These are phyloP conservation scores for Chloropsis cyanopogon DNA, from an alignment of 2,113 vertebrate genomes.

Conservation along the genomic window DNA sequence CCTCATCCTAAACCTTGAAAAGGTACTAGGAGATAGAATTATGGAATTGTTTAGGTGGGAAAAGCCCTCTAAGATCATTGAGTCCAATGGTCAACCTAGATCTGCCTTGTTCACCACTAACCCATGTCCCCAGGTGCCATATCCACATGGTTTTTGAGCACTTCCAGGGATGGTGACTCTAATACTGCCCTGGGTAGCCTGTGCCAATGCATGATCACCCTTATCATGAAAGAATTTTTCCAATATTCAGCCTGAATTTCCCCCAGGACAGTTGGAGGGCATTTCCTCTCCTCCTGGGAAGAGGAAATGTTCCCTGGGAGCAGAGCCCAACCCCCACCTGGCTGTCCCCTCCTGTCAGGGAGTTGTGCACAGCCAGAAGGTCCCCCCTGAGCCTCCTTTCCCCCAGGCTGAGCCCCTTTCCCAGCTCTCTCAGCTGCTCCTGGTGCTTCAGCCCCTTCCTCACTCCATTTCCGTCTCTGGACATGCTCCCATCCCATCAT, in stretches of 20 bases:
- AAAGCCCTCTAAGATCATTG: not conserved
- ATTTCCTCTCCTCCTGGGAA: not conserved
- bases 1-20: not conserved
- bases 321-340: not conserved
- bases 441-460: not conserved
- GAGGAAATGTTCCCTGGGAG: not conserved
- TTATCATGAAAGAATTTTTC: not conserved
- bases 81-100: not conserved
- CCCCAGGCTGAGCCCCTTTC: not conserved
- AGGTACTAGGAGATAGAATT: not conserved
- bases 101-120: not conserved
- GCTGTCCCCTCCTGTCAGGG: not conserved
- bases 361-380: not conserved
- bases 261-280: not conserved
- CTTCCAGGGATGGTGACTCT: not conserved
- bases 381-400: not conserved
- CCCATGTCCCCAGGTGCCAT: not conserved
- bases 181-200: not conserved
- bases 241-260: not conserved
- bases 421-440: not conserved
- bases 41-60: not conserved
- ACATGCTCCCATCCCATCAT: not conserved
- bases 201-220: not conserved
- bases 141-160: accelerated
- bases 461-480: not conserved